Percentiles rank a stretch among this genome's conserved stretches.
These are phyloP conservation scores for Callimorpha dominula DNA, from an alignment of 2,888 invertebrate genomes.

Conservation along the genomic window DNA sequence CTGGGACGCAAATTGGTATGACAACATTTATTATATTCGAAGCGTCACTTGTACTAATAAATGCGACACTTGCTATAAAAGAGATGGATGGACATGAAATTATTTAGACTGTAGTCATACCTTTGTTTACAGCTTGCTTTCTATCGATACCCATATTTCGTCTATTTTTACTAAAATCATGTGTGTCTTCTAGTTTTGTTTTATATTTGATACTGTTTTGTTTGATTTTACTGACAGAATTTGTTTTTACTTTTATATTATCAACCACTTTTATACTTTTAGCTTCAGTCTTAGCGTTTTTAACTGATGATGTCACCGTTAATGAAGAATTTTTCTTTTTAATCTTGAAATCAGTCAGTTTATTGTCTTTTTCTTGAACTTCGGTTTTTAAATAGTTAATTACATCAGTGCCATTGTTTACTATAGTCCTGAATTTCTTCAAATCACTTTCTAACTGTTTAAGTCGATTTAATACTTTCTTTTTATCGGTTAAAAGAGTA, in stretches of 20 bases:
- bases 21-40: too few relatives aligned
- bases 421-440: neutral
- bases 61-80: too few relatives aligned
- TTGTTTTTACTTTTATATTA: neutral
- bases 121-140: neutral
- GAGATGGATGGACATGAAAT: too few relatives aligned
- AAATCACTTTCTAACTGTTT: slow-evolving; percentile 2
- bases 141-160: neutral
- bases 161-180: neutral
- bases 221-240: too few relatives aligned
- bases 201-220: neutral
- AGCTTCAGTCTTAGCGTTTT: neutral
- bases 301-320: too few relatives aligned
- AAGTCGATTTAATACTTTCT: neutral
- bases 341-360: neutral
- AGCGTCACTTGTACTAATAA: too few relatives aligned
- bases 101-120: neutral
- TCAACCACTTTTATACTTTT: neutral
- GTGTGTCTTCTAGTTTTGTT: neutral
- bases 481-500: neutral
- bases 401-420: neutral
- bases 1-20: too few relatives aligned
- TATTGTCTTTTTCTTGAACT: neutral
- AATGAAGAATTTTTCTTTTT: neutral
- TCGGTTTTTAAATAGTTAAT: neutral